Conservation (phyloP, 1,140 invertebrate genomes). For the Ridgeia piscesae region DNA sequence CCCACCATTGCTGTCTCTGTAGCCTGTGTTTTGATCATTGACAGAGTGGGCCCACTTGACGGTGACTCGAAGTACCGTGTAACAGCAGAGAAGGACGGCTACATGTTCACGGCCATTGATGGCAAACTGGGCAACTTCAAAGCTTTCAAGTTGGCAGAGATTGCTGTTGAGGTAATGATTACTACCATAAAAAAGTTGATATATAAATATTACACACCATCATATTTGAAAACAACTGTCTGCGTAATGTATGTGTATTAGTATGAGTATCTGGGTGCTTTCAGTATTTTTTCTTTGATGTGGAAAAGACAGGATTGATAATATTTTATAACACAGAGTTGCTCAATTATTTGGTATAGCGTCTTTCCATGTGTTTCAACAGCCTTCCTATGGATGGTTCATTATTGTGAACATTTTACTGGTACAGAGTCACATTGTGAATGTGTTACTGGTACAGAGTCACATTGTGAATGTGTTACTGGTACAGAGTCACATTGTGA, state of each 20-base stretch:
- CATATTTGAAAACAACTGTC: too few species aligned
- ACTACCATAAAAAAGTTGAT: too few species aligned
- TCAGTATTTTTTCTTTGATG: background rate
- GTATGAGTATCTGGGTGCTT: background rate
- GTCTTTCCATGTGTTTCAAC: background rate
- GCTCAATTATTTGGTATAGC: background rate
- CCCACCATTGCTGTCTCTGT: background rate
- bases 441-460: too few species aligned
- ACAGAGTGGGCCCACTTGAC: conserved; percentile 59
- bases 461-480: too few species aligned
- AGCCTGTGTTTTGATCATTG: background rate
- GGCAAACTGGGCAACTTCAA: conserved; percentile 68
- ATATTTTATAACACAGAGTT: background rate
- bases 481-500: too few species aligned
- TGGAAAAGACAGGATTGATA: background rate
- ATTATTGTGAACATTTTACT: background rate
- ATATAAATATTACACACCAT: too few species aligned
- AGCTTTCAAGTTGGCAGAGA: conserved; percentile 88
- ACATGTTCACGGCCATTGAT: conserved; percentile 74
- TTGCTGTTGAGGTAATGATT: conserved; percentile 72
- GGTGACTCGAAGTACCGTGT: conserved; percentile 60
- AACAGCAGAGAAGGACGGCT: conserved; percentile 83
- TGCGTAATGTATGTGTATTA: background rate
- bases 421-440: too few species aligned
- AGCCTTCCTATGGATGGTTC: background rate